Percentiles rank a stretch among this genome's conserved stretches.
Conservation (phyloP, 1,140 invertebrate genomes). For the Macrobrachium nipponense region DNA sequence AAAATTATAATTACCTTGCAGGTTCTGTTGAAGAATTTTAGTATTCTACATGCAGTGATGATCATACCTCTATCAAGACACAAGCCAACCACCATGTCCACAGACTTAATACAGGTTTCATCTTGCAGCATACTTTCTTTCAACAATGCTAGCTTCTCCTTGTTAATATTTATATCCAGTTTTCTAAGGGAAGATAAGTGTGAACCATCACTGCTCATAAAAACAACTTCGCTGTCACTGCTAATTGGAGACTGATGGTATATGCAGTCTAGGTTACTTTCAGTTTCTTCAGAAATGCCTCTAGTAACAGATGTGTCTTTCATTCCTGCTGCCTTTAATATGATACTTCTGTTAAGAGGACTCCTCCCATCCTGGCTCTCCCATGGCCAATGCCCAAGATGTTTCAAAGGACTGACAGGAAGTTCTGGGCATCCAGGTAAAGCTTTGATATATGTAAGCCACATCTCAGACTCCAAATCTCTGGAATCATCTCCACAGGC, state of each 20-base stretch:
- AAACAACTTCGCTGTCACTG: neutral
- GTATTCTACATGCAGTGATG: slow-evolving; percentile 41
- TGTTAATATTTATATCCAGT: no score
- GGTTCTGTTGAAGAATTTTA: slow-evolving; percentile 15
- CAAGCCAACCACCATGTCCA: slow-evolving; percentile 16
- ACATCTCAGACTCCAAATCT: slow-evolving; percentile 43
- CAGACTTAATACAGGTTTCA: neutral
- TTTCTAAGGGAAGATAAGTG: no score
- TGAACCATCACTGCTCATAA: no score
- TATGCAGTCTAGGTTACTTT: neutral
- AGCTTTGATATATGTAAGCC: slow-evolving; percentile 39
- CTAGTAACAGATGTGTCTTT: neutral
- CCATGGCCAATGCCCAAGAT: slow-evolving; percentile 48
- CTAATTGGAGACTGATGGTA: neutral
- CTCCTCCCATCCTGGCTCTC: slow-evolving; percentile 35
- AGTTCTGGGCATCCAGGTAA: neutral
- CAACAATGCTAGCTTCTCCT: no score
- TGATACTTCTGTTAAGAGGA: slow-evolving; percentile 19
- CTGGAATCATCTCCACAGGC: neutral
- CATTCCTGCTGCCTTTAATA: slow-evolving; percentile 36
- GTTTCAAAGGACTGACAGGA: slow-evolving; percentile 13
- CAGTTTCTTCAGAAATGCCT: neutral
- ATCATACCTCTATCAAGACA: slow-evolving; percentile 30
- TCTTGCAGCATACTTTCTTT: neutral
- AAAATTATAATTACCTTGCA: neutral